phyloP scores from a whole-genome alignment of 2,888 invertebrate genomes.

The Calliopum simillimum region DNA sequence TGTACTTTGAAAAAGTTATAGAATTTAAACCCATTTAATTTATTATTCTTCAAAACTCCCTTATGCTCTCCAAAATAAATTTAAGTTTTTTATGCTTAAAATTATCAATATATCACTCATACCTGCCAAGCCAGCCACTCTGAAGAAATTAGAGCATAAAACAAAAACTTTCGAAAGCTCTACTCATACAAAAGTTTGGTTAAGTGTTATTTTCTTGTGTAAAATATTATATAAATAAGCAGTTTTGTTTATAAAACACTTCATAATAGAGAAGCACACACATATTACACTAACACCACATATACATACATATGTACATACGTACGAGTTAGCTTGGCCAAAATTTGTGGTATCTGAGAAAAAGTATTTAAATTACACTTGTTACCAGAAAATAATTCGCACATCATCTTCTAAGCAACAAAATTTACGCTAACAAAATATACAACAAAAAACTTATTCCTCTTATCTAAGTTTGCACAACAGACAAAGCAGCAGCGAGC shows the following conservation, averaged over 20 bases:
- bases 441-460: not conserved
- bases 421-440: constrained; percentile 4
- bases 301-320: constrained; percentile 12
- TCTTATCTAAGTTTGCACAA: constrained; percentile 31
- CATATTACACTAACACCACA: constrained; percentile 20
- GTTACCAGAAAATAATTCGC: constrained; percentile 31
- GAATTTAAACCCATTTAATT: too few species aligned
- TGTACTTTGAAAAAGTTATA: too few species aligned
- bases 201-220: too few species aligned
- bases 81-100: too few species aligned
- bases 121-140: too few species aligned
- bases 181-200: too few species aligned
- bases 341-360: not conserved
- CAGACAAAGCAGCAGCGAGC: not conserved
- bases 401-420: constrained; percentile 22
- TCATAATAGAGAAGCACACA: constrained; percentile 10
- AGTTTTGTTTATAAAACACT: constrained; percentile 2
- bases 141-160: too few species aligned
- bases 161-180: too few species aligned
- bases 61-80: too few species aligned
- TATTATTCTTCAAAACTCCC: too few species aligned
- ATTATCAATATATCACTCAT: too few species aligned
- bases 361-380: constrained; percentile 24
- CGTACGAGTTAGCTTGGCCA: too few species aligned
- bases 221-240: constrained; percentile 2